Evolutionary conservation across 2,113 vertebrate genomes (phyloP).

Genomic region (Phaethornis superciliosus): DNA sequence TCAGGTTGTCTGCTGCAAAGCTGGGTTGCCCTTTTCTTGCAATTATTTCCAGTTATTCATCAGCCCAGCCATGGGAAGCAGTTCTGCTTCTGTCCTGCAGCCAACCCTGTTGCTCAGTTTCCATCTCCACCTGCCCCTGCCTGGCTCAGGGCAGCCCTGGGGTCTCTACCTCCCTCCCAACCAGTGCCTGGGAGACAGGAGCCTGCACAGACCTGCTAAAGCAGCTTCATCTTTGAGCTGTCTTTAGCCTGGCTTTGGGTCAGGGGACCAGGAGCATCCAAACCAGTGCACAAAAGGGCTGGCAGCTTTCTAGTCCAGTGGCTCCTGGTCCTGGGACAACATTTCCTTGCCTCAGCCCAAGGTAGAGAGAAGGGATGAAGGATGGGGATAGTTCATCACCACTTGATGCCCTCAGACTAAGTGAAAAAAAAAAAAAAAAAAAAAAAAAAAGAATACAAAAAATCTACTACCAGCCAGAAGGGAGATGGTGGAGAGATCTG

Average conservation of each 20-base stretch:
- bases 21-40: neutral
- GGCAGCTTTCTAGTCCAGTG: neutral
- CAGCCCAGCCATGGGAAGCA: neutral
- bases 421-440: neutral
- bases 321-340: neutral
- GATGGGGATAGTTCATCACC: neutral
- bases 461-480: neutral
- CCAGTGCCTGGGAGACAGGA: neutral
- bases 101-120: neutral
- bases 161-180: neutral
- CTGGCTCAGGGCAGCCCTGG: neutral
- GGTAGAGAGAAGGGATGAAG: neutral
- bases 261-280: neutral
- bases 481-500: neutral
- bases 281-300: fast-evolving
- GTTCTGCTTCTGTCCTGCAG: neutral
- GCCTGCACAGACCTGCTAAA: neutral
- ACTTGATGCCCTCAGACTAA: neutral
- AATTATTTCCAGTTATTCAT: neutral
- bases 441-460: no score
- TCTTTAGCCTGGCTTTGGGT: neutral
- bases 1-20: neutral
- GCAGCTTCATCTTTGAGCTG: neutral
- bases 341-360: neutral
- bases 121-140: neutral